Percentiles rank a stretch among this genome's conserved stretches.
Evolutionary conservation across 2,113 vertebrate species (phyloP).

Genomic region (Platycercus adscitus): DNA sequence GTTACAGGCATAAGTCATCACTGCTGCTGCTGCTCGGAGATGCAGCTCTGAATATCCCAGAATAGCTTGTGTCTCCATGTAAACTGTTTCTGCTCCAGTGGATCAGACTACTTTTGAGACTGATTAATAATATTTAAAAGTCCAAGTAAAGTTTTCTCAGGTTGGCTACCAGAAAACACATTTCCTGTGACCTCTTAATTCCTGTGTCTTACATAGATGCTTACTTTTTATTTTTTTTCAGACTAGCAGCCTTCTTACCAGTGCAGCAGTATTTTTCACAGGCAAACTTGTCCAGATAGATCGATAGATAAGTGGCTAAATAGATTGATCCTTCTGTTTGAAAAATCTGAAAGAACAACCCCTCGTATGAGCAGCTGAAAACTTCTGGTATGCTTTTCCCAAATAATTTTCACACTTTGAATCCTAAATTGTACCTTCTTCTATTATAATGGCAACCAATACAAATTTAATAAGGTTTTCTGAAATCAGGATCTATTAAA

Average conservation of each 20-base stretch:
- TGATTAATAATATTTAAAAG: background rate
- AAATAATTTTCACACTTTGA: background rate
- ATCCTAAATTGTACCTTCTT: background rate
- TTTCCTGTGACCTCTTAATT: background rate
- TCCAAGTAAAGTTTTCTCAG: background rate
- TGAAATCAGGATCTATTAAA: background rate
- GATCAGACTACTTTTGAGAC: background rate
- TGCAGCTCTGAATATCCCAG: background rate
- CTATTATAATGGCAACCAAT: background rate
- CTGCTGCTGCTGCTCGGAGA: background rate
- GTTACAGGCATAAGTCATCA: constrained; percentile 1
- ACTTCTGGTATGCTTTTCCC: background rate
- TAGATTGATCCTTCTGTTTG: background rate
- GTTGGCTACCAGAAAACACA: background rate
- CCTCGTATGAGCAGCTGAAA: background rate
- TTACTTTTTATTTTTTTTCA: background rate
- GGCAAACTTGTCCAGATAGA: background rate
- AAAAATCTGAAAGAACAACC: background rate
- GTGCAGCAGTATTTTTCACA: background rate
- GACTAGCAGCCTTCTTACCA: background rate
- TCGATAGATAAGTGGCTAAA: background rate
- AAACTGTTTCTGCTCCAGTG: background rate
- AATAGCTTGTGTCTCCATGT: constrained; percentile 2
- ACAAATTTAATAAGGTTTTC: background rate
- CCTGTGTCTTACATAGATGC: background rate